These are phyloP conservation scores for Rhinolophus ferrumequinum DNA, from an alignment of 2,113 vertebrate genomes.

Conservation along the genomic window DNA sequence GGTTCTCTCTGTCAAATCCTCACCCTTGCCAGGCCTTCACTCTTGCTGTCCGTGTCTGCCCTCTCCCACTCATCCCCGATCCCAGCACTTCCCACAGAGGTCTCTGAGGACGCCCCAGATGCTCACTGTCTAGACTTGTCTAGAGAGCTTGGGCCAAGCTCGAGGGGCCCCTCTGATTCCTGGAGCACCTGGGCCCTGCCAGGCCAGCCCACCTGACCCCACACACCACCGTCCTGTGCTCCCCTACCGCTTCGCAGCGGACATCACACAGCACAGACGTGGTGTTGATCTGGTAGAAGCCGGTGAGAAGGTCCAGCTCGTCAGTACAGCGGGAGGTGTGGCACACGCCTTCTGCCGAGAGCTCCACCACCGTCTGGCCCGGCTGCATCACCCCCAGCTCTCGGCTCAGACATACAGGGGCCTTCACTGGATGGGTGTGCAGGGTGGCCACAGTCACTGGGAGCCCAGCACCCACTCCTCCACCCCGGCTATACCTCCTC, in stretches of 20 bases:
- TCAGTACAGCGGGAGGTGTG: slow-evolving; percentile 90
- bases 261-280: slow-evolving; percentile 91
- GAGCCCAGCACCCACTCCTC: background rate
- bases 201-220: background rate
- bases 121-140: background rate
- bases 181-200: background rate
- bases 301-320: slow-evolving; percentile 88
- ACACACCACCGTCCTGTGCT: accelerated
- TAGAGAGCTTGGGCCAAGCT: background rate
- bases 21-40: background rate
- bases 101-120: background rate
- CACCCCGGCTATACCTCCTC: background rate
- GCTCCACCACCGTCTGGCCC: slow-evolving; percentile 94
- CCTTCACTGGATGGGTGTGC: slow-evolving; percentile 87
- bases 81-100: background rate
- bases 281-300: slow-evolving; percentile 90
- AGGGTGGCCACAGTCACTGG: background rate
- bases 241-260: slow-evolving; percentile 91
- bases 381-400: slow-evolving; percentile 92
- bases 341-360: slow-evolving; percentile 89
- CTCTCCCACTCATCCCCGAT: background rate
- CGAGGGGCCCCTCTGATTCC: background rate
- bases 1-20: background rate
- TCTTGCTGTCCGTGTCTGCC: background rate
- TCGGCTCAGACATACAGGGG: slow-evolving; percentile 92